Base-by-base conservation (phyloP, 2,888 invertebrate genomes). In the Drosophila ustulata region DNA sequence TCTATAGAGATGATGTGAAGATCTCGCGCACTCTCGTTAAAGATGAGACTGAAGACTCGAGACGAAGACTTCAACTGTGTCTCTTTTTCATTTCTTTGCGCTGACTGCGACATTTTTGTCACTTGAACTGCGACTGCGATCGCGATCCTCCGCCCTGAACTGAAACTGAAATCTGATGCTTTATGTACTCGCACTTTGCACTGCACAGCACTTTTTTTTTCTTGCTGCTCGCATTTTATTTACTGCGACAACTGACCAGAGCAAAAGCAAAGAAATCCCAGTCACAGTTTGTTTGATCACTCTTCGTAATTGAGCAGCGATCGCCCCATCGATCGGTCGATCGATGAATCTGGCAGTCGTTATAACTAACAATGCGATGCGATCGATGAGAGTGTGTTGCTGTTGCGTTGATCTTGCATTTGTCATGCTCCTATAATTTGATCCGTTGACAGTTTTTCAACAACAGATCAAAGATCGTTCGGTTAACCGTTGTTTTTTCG, bases 61-160 rank as follows among this genome's bases (percentile, higher is more conserved):
- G 39, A 41, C 13, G 6, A 4, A n/a, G 37, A n/a, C 39, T 5
- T 13, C 13, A 13, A 7, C 39, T 13, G 55, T 49, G 64, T 72
- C 43, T 67, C 46, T 80, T 61, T 61, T 52, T 52, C 4, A 49
- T 34, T 57, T 55, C 51, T 45, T 75, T 64, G n/a, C 74, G 91
- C 91, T 90, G 91, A 89, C 74, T 84, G 79, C 70, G 86, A 89
- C 89, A 89, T 89, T 90, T 90, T 90, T 90, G 90, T 85, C 82
- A 89, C 83, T 84, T 79, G 80, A 90, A 90, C 46, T 57, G 57
- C 56, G 46, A 56, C 55, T 45, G 18, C 13, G 39, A 28, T 85
- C 77, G 52, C 43, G 70, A 71, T 71, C 70, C 75, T 59, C 70
- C 75, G 57, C 46, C 59, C 46, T 25, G 41, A 43, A n/a, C 13